Evolutionary conservation across 2,888 invertebrate species (phyloP).

Genomic region (Parasteatoda lunata): DNA sequence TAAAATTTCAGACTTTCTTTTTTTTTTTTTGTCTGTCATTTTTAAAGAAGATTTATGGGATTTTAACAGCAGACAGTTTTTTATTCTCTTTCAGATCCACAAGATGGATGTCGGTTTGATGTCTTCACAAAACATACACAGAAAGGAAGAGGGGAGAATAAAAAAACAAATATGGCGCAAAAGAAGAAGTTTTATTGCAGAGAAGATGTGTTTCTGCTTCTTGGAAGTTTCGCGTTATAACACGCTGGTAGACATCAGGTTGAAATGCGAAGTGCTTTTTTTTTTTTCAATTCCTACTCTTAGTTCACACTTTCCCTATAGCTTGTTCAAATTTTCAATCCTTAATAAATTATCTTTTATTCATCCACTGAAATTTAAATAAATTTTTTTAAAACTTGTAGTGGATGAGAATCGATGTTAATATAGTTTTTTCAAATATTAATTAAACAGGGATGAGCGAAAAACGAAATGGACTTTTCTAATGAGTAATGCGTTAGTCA

Average conservation of each 20-base stretch:
- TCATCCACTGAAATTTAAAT: too few relatives aligned
- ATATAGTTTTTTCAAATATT: too few relatives aligned
- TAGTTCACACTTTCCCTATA: too few relatives aligned
- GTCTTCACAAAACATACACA: not conserved
- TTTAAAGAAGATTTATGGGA: conserved; percentile 26
- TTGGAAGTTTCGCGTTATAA: conserved; percentile 12
- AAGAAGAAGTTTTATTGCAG: conserved; percentile 2
- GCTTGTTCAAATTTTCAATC: too few relatives aligned
- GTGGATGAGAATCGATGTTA: too few relatives aligned
- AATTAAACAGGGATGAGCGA: too few relatives aligned
- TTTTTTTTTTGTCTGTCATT: conserved; percentile 1
- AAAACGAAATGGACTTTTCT: too few relatives aligned
- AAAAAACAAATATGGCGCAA: conserved; percentile 3
- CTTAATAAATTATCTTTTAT: too few relatives aligned
- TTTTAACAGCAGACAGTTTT: conserved; percentile 16
- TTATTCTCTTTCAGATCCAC: not conserved
- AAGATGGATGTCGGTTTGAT: conserved; percentile 22
- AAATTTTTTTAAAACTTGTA: too few relatives aligned
- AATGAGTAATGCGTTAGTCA: too few relatives aligned
- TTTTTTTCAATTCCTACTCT: too few relatives aligned
- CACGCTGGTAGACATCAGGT: not conserved
- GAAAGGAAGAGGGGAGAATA: not conserved
- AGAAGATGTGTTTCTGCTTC: not conserved
- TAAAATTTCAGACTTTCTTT: conserved; percentile 5
- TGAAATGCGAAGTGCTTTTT: too few relatives aligned